Conservation (phyloP, 2,113 vertebrate genomes). For the Myiagra hebetior region DNA sequence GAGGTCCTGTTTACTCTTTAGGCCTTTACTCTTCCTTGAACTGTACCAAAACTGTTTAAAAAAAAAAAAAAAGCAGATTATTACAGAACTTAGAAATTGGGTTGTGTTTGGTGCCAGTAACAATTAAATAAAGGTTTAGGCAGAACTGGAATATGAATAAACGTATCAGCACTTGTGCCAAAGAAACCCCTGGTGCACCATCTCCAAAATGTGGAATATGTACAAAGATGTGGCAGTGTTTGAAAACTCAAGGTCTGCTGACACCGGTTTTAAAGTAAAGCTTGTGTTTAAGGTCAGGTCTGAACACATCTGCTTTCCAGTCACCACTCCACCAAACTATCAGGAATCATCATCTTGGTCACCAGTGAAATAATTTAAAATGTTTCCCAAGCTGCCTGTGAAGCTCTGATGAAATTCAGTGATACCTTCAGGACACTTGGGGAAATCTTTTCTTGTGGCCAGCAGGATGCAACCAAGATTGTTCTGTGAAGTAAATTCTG, state of each 20-base stretch:
- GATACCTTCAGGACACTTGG: background rate
- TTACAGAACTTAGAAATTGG: background rate
- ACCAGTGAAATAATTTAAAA: background rate
- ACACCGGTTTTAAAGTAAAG: background rate
- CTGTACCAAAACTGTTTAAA: background rate
- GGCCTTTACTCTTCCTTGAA: background rate
- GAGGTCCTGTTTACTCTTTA: background rate
- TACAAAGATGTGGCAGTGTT: background rate
- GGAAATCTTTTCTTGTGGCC: background rate
- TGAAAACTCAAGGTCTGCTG: background rate
- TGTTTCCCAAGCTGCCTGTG: background rate
- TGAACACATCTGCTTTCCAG: background rate
- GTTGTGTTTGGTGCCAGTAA: background rate
- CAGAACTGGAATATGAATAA: background rate
- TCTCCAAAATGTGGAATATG: background rate
- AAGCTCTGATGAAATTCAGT: background rate
- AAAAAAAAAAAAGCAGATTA: background rate
- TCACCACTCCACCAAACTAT: background rate
- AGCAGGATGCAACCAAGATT: background rate
- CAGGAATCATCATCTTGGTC: background rate
- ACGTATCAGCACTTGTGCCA: background rate
- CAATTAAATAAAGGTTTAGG: background rate
- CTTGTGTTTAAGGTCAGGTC: background rate
- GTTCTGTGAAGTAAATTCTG: background rate
- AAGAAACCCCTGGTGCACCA: background rate